Evolutionary conservation across 2,888 invertebrate genomes (phyloP).

Genomic region (Griposia aprilina): DNA sequence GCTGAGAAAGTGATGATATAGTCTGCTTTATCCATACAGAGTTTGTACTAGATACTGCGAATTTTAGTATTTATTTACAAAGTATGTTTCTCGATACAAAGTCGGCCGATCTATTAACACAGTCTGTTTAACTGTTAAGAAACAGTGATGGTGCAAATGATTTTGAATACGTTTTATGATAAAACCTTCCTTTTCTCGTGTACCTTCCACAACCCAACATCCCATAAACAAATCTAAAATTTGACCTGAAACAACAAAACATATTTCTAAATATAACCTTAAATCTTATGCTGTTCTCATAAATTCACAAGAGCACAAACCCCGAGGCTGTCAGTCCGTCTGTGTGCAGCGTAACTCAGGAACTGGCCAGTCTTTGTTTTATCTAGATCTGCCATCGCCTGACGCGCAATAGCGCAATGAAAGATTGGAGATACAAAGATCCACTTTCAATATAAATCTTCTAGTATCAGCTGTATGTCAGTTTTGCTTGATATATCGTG

Average conservation of each 20-base stretch:
- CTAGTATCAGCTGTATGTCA: constrained; percentile 63
- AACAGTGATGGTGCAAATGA: neutral
- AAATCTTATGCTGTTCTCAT: constrained; percentile 52
- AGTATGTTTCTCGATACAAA: neutral
- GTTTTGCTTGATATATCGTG: constrained; percentile 64
- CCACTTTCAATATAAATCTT: constrained; percentile 71
- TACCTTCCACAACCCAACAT: neutral
- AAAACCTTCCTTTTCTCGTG: neutral
- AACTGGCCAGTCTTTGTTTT: constrained; percentile 66
- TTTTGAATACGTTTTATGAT: neutral
- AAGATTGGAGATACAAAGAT: constrained; percentile 70
- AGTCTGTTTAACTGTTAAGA: neutral
- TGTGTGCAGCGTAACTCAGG: constrained; percentile 73
- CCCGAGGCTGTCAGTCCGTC: constrained; percentile 70
- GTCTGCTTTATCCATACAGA: neutral
- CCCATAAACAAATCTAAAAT: constrained; percentile 5
- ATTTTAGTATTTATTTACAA: no score
- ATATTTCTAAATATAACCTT: constrained; percentile 42
- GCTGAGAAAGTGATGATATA: neutral
- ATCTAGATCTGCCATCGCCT: constrained; percentile 71
- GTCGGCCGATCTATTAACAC: neutral
- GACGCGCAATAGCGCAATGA: constrained; percentile 69
- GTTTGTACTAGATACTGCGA: neutral
- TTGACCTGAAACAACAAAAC: constrained; percentile 33
- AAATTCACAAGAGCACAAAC: constrained; percentile 55